Base-by-base conservation (phyloP, 1,140 invertebrate species). In the Reticulitermes speratus region DNA sequence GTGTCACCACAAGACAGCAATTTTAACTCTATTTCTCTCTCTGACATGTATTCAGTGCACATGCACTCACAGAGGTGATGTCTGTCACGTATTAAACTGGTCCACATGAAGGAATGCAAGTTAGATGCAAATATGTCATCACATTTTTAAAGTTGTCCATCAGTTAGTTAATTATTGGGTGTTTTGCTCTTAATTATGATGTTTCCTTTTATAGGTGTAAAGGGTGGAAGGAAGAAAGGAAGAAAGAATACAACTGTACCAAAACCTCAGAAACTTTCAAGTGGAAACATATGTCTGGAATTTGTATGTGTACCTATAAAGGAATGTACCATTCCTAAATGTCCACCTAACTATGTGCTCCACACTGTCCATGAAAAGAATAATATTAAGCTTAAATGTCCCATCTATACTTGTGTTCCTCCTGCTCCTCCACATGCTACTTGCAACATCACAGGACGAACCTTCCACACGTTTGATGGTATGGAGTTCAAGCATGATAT, bases 401-500 rank as follows among this genome's bases (percentile, higher is more conserved):
- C 85, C 14, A 23, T n/a, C 9, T 82, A 82, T 38, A 86, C 23
- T 6, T 86, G 85, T 32, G 44, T 48, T 16, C 85, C 69, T 6
- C 25, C n/a, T 88, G 91, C 93, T 30, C 93, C 65, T 6, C 7
- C n/a, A 25, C 52, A 59, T 30, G 86, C 65, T 3, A 44, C 83
- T 6, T 97, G 96, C 89, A 94, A 95, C 87, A 90, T 97, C 3
- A 96, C 94, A 30, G 95, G 95, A 9, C 93, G 94, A 86, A 95
- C 94, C 6, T 94, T 97, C 88, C 94, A 92, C 85, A 97, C 96
- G 0, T 97, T 97, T 88, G 96, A 97, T 90, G 94, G 94, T 14
- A 92, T 93, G 0, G 94, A 96, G 84, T 96, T 93, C 86, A 95
- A 96, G 88, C 96, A 96, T 87, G 96, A 96, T 87, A 92, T 96